Conservation (phyloP, 2,113 vertebrate genomes). For the Arvicanthis niloticus region DNA sequence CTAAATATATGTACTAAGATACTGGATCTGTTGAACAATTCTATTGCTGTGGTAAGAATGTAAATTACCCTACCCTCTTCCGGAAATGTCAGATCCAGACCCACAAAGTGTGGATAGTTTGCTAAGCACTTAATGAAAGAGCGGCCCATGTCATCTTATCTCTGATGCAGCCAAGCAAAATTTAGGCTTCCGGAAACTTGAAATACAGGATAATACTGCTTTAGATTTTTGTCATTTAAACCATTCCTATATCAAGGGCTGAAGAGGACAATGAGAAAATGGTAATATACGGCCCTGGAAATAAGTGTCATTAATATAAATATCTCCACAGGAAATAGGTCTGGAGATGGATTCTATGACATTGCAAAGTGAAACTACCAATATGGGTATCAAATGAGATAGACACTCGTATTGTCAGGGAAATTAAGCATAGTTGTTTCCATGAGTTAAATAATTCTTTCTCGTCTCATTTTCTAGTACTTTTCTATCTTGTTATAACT, state of each 20-base stretch:
- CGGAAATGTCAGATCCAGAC: not conserved
- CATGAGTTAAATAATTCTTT: not conserved
- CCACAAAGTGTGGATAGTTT: not conserved
- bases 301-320: not conserved
- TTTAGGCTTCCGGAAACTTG: not conserved
- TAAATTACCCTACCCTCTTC: not conserved
- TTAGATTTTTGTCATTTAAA: not conserved
- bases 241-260: not conserved
- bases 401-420: not conserved
- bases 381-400: not conserved
- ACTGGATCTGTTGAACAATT: not conserved
- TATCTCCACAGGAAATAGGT: not conserved
- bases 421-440: not conserved
- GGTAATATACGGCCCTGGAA: not conserved
- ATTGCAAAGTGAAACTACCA: not conserved
- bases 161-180: not conserved
- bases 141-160: not conserved
- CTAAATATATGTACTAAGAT: not conserved
- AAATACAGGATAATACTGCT: not conserved
- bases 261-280: not conserved
- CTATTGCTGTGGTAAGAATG: not conserved
- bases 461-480: not conserved
- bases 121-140: not conserved
- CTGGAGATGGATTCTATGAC: not conserved
- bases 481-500: not conserved